These are phyloP conservation scores for Trachelipus rathkii DNA, from an alignment of 1,140 invertebrate genomes.

Conservation along the genomic window DNA sequence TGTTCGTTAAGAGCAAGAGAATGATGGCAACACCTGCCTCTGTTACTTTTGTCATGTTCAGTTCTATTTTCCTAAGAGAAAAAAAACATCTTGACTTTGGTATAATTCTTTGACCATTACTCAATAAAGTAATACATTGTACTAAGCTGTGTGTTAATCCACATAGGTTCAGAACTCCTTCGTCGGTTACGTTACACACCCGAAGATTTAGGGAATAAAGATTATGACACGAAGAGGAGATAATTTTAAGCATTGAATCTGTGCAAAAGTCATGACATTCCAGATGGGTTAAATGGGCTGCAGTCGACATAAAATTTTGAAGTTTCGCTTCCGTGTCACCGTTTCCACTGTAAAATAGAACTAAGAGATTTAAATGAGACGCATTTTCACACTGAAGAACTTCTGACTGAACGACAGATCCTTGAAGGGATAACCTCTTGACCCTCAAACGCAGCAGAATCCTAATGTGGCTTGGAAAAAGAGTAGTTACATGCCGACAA, in stretches of 20 bases:
- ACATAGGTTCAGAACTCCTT: constrained; percentile 39
- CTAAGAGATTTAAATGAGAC: constrained; percentile 27
- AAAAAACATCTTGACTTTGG: constrained; percentile 32
- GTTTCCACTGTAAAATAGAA: constrained; percentile 39
- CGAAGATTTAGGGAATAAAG: constrained; percentile 37
- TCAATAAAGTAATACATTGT: constrained; percentile 34
- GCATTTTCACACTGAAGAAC: constrained; percentile 32
- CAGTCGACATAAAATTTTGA: constrained; percentile 36
- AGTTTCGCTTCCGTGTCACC: constrained; percentile 37
- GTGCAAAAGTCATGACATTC: constrained; percentile 43
- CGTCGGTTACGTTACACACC: constrained; percentile 42
- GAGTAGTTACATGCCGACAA: constrained; percentile 27
- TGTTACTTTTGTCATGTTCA: constrained; percentile 44
- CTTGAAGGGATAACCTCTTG: constrained; percentile 34
- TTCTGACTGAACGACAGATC: constrained; percentile 40
- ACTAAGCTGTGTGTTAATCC: constrained; percentile 34
- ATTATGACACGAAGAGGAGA: constrained; percentile 34
- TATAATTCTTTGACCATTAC: constrained; percentile 29
- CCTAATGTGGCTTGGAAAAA: constrained; percentile 34
- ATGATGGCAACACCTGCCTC: constrained; percentile 44
- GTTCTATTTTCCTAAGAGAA: constrained; percentile 39
- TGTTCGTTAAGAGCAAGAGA: constrained; percentile 38
- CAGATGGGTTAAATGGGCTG: constrained; percentile 32
- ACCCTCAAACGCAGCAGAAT: constrained; percentile 37
- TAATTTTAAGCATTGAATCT: constrained; percentile 41